Evolutionary conservation across 37 sponge, comb jelly and placozoan genomes (phyloP).

Genomic region (Beroe ovata): DNA sequence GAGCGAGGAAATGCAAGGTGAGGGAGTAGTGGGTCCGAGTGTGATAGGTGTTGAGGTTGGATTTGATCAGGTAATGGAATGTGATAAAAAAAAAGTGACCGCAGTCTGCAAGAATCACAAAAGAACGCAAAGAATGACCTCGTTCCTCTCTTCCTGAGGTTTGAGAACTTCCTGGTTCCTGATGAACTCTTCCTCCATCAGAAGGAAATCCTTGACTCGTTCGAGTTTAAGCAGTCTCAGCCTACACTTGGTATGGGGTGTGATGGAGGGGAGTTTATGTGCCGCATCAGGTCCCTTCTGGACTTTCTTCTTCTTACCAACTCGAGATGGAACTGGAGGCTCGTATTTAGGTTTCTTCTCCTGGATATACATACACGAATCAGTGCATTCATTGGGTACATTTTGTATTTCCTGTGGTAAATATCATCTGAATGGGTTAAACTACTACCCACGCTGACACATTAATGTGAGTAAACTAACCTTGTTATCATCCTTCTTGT

Average conservation of each 20-base stretch:
- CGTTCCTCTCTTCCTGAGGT: conserved; percentile 96
- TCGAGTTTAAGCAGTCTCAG: conserved; percentile 87
- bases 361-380: too few relatives aligned
- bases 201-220: conserved; percentile 89
- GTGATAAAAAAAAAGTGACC: background rate
- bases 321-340: conserved; percentile 92
- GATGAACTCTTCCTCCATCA: conserved; percentile 98
- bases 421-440: too few relatives aligned
- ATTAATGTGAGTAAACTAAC: too few relatives aligned
- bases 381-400: too few relatives aligned
- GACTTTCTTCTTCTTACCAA: conserved; percentile 89
- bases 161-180: conserved; percentile 87
- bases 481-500: conserved; percentile 64
- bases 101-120: background rate
- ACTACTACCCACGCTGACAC: too few relatives aligned
- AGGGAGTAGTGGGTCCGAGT: too few relatives aligned
- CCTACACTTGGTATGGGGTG: conserved; percentile 91
- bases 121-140: conserved; percentile 72
- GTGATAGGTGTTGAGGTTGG: background rate
- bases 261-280: conserved; percentile 94
- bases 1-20: too few relatives aligned
- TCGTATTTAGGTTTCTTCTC: conserved; percentile 91
- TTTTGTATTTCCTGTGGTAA: too few relatives aligned
- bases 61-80: too few relatives aligned
- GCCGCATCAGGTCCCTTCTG: conserved; percentile 91